Conservation (phyloP, 2,113 vertebrate species). For the Taxidea taxus region DNA sequence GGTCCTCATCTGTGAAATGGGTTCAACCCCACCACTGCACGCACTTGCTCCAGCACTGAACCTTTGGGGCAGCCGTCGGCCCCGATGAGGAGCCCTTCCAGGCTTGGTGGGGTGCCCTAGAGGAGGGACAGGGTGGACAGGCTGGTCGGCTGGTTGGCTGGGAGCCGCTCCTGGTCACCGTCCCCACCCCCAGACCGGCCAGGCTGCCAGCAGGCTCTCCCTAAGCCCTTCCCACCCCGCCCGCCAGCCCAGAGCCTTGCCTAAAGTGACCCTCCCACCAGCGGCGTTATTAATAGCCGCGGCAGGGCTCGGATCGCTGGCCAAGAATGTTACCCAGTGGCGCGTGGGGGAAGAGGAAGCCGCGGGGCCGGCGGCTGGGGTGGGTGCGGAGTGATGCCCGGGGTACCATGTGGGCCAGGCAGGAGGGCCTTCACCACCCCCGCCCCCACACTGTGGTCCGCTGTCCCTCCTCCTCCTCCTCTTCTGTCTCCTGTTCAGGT, state of each 20-base stretch:
- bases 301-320: not conserved
- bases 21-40: not conserved
- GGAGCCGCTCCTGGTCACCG: not conserved
- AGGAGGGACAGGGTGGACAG: slow-evolving; percentile 70
- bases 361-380: not conserved
- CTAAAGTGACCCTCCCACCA: slow-evolving; percentile 41
- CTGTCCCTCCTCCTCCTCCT: slow-evolving; percentile 78
- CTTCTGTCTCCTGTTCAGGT: slow-evolving; percentile 82
- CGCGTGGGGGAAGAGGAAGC: slow-evolving; percentile 72
- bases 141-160: not conserved
- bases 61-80: not conserved
- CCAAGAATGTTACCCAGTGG: slow-evolving; percentile 75
- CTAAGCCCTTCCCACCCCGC: slow-evolving; percentile 14
- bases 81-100: accelerated
- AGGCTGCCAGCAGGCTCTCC: not conserved
- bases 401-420: slow-evolving; percentile 79
- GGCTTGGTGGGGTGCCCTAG: not conserved
- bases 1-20: not conserved
- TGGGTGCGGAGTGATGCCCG: slow-evolving; percentile 46
- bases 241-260: slow-evolving; percentile 42
- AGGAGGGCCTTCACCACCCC: slow-evolving; percentile 29
- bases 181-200: not conserved
- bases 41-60: accelerated
- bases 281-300: slow-evolving; percentile 65
- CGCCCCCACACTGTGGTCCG: not conserved